A percentile compares a stretch with the other conserved stretches of the same genome.
Conservation (phyloP, 2,797 vertebrate species). For the Benthosema pterotum region DNA sequence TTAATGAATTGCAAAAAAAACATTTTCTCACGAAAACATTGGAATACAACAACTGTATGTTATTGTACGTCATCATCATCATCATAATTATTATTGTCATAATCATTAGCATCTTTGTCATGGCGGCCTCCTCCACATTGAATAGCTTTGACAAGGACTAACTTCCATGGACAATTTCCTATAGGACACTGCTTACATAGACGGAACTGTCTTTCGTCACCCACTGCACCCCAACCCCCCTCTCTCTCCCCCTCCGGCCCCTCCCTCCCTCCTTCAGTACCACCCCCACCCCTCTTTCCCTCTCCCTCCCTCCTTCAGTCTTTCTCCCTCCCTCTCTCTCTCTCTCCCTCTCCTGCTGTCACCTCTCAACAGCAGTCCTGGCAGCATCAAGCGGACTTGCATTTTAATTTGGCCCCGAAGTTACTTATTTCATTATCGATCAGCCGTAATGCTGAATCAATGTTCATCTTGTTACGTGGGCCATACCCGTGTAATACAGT, state of each 20-base stretch:
- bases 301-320: conserved; percentile 6
- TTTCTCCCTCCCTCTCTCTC: conserved; percentile 22
- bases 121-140: background rate
- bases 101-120: background rate
- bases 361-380: conserved; percentile 85
- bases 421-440: conserved; percentile 99
- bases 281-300: conserved; percentile 4
- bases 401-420: conserved; percentile 98
- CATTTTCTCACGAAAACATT: background rate
- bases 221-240: background rate
- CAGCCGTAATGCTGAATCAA: conserved; percentile 99
- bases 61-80: background rate
- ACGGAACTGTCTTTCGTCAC: conserved; percentile 39
- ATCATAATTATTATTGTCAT: background rate
- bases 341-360: conserved; percentile 76
- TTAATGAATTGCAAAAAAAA: background rate
- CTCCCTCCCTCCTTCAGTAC: conserved; percentile 7
- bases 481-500: conserved; percentile 98
- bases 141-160: background rate
- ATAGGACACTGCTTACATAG: background rate
- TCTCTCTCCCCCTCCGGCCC: conserved; percentile 6
- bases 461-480: conserved; percentile 98
- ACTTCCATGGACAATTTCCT: conserved; percentile 18
- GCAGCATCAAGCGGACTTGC: conserved; percentile 90
- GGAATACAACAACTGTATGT: background rate